phyloP scores from a whole-genome alignment of 2,797 vertebrate genomes.

The Brachyalestes nurse region DNA sequence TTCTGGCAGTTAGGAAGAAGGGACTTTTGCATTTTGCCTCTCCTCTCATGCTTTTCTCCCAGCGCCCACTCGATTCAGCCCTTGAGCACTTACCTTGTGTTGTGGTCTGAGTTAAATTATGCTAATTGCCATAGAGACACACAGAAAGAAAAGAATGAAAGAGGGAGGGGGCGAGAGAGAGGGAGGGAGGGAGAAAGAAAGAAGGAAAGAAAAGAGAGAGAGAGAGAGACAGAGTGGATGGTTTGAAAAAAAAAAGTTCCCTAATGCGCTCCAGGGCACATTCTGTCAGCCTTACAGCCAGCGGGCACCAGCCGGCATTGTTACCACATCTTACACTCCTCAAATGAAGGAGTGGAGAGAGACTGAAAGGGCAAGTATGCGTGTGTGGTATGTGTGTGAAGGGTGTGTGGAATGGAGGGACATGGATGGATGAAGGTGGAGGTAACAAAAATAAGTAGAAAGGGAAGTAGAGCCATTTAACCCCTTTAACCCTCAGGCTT shows the following conservation, averaged over 20 bases:
- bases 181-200: too few relatives aligned
- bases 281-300: slow-evolving; percentile 37
- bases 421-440: neutral
- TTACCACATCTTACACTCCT: slow-evolving; percentile 32
- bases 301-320: slow-evolving; percentile 32
- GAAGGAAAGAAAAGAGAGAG: neutral
- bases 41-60: slow-evolving; percentile 42
- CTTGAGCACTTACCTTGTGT: slow-evolving; percentile 56
- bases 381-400: neutral
- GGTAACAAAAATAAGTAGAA: neutral
- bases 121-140: slow-evolving; percentile 44
- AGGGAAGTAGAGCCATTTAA: neutral
- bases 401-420: slow-evolving; percentile 10
- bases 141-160: neutral
- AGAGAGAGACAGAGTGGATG: slow-evolving; percentile 38
- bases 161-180: neutral
- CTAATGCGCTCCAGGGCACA: slow-evolving; percentile 39
- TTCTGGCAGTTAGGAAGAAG: slow-evolving; percentile 74
- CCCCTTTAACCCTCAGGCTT: neutral
- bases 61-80: slow-evolving; percentile 45
- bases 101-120: slow-evolving; percentile 56
- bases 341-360: slow-evolving; percentile 22
- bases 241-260: slow-evolving; percentile 31
- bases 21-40: slow-evolving; percentile 61
- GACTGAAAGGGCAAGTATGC: neutral